These are phyloP conservation scores for Pteropus alecto DNA, from an alignment of 2,113 vertebrate species.

Conservation along the genomic window DNA sequence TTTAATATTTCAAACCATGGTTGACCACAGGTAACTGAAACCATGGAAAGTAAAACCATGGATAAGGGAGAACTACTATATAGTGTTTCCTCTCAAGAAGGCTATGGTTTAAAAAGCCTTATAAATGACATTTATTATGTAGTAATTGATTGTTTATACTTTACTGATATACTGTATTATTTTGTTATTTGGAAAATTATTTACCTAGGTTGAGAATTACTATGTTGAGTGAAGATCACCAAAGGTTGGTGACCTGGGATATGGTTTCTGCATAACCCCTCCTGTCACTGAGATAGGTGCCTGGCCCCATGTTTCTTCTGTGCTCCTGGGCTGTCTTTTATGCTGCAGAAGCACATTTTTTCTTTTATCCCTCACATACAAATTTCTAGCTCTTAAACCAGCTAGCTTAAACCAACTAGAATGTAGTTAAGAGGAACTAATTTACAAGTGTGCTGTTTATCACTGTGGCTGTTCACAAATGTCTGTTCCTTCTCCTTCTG, in stretches of 20 bases:
- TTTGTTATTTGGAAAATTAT: not conserved
- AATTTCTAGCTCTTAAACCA: not conserved
- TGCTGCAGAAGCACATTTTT: not conserved
- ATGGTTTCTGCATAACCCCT: not conserved
- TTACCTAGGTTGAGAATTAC: not conserved
- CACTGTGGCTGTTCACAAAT: not conserved
- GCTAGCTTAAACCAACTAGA: not conserved
- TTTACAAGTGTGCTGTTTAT: not conserved
- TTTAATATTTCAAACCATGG: not conserved
- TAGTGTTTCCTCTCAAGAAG: not conserved
- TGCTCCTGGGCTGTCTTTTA: not conserved
- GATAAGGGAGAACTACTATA: not conserved
- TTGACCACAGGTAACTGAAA: not conserved
- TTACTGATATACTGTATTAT: not conserved
- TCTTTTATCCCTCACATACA: accelerated
- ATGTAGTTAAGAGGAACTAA: not conserved
- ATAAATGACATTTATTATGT: not conserved
- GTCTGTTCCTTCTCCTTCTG: not conserved
- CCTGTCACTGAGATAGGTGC: not conserved
- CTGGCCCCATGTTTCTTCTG: not conserved
- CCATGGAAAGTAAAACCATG: not conserved
- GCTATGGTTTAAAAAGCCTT: not conserved
- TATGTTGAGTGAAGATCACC: not conserved
- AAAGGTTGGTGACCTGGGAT: not conserved
- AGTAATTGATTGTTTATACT: not conserved